Evolutionary conservation across 2,797 vertebrate genomes (phyloP).

Genomic region (Tolypeutes matacus): DNA sequence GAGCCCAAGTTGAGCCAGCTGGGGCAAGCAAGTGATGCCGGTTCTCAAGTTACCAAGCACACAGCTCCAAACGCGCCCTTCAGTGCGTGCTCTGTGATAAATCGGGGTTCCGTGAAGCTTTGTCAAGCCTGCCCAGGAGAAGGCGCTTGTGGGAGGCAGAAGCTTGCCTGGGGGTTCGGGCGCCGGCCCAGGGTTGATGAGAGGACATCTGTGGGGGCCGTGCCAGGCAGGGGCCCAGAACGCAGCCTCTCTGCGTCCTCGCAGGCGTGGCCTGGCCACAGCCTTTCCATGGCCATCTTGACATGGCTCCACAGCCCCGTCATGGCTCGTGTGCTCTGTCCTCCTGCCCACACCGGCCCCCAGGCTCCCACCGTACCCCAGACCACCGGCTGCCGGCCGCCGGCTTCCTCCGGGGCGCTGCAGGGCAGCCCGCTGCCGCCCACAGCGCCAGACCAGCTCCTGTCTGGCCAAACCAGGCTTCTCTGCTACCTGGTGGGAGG

Average conservation of each 20-base stretch:
- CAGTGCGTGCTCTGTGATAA: accelerated
- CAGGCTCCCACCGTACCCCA: background rate
- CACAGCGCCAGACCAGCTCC: background rate
- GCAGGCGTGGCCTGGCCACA: background rate
- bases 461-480: background rate
- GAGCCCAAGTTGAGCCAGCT: too few species aligned
- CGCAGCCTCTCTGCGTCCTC: background rate
- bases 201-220: too few species aligned
- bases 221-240: background rate
- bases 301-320: background rate
- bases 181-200: accelerated
- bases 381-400: background rate
- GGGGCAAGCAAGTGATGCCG: background rate
- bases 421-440: background rate
- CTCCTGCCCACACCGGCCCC: background rate
- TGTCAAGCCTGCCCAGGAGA: background rate
- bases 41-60: background rate
- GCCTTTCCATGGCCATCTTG: accelerated
- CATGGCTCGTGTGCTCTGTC: background rate
- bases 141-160: background rate
- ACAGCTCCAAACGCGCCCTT: accelerated
- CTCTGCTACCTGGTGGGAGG: too few species aligned
- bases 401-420: too few species aligned
- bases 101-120: accelerated
- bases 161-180: too few species aligned